A percentile compares a stretch with the other conserved stretches of the same genome.
These are phyloP conservation scores for Nothobranchius furzeri DNA, from an alignment of 2,113 vertebrate species.

Conservation along the genomic window DNA sequence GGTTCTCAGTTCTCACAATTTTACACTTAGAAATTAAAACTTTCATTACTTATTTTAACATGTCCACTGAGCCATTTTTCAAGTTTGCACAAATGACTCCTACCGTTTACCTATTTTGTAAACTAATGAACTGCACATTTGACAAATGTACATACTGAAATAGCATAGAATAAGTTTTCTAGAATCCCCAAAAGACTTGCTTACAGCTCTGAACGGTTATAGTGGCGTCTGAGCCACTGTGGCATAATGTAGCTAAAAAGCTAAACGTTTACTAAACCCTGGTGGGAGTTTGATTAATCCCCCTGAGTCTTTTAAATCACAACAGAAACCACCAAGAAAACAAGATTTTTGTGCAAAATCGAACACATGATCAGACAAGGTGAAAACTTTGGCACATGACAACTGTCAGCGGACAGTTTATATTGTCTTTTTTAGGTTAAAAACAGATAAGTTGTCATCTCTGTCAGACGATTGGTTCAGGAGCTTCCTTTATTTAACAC, in stretches of 20 bases:
- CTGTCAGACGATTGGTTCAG: background rate
- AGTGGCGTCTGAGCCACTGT: too few relatives aligned
- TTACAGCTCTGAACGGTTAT: too few relatives aligned
- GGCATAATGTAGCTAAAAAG: background rate
- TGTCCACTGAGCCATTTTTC: too few relatives aligned
- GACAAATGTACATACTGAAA: constrained; percentile 8
- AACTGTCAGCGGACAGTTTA: background rate
- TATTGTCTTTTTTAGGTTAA: background rate
- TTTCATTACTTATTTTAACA: too few relatives aligned
- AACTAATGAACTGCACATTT: background rate
- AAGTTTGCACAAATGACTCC: background rate
- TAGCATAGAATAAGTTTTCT: background rate
- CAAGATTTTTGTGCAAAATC: too few relatives aligned
- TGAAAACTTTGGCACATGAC: too few relatives aligned
- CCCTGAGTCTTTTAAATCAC: background rate
- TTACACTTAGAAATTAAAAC: too few relatives aligned
- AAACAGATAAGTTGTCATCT: background rate
- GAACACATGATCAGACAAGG: too few relatives aligned
- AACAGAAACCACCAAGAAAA: too few relatives aligned
- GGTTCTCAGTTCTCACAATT: too few relatives aligned
- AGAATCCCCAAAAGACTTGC: background rate
- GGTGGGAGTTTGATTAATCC: too few relatives aligned
- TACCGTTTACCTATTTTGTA: background rate
- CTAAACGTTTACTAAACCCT: background rate
- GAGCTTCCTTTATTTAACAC: constrained; percentile 65